Evolutionary conservation across 2,113 vertebrate genomes (phyloP).

Genomic region (Thryonomys swinderianus): DNA sequence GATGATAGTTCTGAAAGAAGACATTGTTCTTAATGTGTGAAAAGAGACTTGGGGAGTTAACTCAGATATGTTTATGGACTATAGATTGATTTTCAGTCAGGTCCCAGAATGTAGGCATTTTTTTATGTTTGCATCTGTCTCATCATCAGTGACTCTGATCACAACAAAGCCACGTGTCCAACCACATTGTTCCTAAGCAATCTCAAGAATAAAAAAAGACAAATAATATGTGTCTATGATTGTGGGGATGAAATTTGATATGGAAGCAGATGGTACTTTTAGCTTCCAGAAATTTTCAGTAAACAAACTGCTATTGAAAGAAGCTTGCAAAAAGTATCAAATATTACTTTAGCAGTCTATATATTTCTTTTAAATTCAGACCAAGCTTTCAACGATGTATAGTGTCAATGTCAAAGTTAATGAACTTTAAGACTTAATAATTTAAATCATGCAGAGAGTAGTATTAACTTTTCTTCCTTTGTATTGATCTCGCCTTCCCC

Average conservation of each 20-base stretch:
- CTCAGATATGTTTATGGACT: not conserved
- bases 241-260: constrained; percentile 68
- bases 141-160: constrained; percentile 34
- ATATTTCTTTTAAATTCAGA: not conserved
- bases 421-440: not conserved
- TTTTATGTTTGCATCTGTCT: not conserved
- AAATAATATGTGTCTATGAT: constrained; percentile 50
- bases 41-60: not conserved
- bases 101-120: constrained; percentile 20
- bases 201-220: constrained; percentile 68
- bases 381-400: not conserved
- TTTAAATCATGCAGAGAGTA: not conserved
- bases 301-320: constrained; percentile 70
- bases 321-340: constrained; percentile 24
- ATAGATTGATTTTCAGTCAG: constrained; percentile 35
- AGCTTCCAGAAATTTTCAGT: constrained; percentile 77
- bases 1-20: not conserved
- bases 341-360: not conserved
- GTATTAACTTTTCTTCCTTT: not conserved
- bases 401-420: not conserved
- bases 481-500: not conserved
- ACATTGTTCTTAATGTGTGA: not conserved
- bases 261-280: constrained; percentile 76
- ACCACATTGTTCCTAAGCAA: constrained; percentile 74
- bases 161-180: constrained; percentile 22